phyloP scores from a whole-genome alignment of 2,888 invertebrate genomes.

The Acronicta alni region DNA sequence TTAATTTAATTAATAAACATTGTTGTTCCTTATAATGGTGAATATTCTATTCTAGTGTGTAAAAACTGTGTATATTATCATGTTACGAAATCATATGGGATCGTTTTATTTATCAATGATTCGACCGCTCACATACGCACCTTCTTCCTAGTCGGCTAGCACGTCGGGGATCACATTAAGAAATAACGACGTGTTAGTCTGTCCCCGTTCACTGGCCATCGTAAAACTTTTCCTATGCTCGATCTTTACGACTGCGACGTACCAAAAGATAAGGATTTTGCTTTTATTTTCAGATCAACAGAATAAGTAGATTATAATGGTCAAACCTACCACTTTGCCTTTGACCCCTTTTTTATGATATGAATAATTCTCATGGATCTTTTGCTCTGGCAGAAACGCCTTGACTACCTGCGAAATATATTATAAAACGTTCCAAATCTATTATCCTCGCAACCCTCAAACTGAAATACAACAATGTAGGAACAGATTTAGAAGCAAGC shows the following conservation, averaged over 20 bases:
- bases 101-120: background rate
- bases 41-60: too few species aligned
- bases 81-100: too few species aligned
- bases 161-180: constrained; percentile 46
- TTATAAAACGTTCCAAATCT: too few species aligned
- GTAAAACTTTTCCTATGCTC: constrained; percentile 45
- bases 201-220: constrained; percentile 28
- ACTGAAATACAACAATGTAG: too few species aligned
- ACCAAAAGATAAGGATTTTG: constrained; percentile 41
- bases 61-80: too few species aligned
- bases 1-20: too few species aligned
- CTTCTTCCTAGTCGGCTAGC: constrained; percentile 12
- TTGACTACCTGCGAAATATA: too few species aligned
- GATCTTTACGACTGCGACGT: constrained; percentile 46
- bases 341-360: constrained; percentile 10
- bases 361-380: too few species aligned
- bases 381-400: too few species aligned
- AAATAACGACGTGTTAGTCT: constrained; percentile 47
- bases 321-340: constrained; percentile 18
- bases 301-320: constrained; percentile 49
- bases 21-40: too few species aligned
- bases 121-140: constrained; percentile 1
- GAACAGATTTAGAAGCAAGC: too few species aligned
- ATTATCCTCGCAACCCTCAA: too few species aligned
- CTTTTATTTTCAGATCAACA: constrained; percentile 52